These are phyloP conservation scores for Masnerella sp. DNA, from an alignment of 2,888 invertebrate species.

Conservation along the genomic window DNA sequence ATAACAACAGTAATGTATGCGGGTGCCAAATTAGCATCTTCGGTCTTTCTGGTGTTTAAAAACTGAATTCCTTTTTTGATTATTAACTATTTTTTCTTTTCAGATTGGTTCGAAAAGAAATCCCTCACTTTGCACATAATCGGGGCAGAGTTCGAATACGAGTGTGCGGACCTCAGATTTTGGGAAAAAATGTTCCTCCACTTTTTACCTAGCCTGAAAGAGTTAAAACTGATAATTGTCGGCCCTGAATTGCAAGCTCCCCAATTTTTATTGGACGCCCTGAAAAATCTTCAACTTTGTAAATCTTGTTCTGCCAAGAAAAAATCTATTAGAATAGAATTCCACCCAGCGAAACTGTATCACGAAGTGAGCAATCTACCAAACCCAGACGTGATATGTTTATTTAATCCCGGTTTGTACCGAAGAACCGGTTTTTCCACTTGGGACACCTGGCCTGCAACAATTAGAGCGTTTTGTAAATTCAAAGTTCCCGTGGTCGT, in stretches of 20 bases:
- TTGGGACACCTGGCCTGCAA: constrained; percentile 84
- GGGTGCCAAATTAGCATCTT: no score
- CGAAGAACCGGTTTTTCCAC: constrained; percentile 82
- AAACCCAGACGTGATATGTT: constrained; percentile 80
- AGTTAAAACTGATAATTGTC: constrained; percentile 81
- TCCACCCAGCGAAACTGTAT: constrained; percentile 72
- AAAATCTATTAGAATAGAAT: constrained; percentile 66
- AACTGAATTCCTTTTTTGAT: no score
- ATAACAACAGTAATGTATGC: no score
- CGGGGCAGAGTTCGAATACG: constrained; percentile 86
- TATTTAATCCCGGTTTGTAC: constrained; percentile 86
- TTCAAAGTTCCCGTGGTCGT: constrained; percentile 81
- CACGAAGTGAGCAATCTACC: constrained; percentile 70
- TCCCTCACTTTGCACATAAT: constrained; percentile 79
- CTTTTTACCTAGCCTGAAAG: constrained; percentile 80
- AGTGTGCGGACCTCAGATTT: constrained; percentile 83
- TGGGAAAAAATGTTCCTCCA: constrained; percentile 87
- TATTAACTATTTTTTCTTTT: not conserved
- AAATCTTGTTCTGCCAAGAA: constrained; percentile 62
- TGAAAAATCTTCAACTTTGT: constrained; percentile 78
- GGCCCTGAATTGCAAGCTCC: constrained; percentile 83
- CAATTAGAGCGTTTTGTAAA: constrained; percentile 80
- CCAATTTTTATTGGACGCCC: constrained; percentile 80
- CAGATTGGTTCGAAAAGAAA: constrained; percentile 62
- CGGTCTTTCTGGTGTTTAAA: no score